Evolutionary conservation across 2,888 invertebrate genomes (phyloP).

Genomic region (Cremastinae sp.): DNA sequence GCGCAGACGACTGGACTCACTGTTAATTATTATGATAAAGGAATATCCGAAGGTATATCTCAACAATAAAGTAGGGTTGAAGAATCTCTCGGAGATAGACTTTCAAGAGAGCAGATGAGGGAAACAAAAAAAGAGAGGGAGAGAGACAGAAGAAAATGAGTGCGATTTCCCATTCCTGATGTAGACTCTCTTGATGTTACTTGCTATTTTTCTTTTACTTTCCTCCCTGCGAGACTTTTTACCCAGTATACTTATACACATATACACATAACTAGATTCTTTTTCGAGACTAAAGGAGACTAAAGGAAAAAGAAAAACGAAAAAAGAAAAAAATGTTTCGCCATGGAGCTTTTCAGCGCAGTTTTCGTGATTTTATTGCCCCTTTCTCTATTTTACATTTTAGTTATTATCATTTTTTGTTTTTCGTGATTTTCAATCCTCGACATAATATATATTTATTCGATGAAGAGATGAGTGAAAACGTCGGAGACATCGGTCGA

Average conservation of each 20-base stretch:
- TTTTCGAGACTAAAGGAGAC: conserved; percentile 8
- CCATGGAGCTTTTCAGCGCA: conserved; percentile 36
- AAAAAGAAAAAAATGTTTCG: conserved; percentile 18
- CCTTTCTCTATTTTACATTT: conserved; percentile 27
- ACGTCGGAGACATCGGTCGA: conserved; percentile 38
- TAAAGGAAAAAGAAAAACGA: background rate
- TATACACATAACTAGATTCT: background rate
- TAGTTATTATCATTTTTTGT: conserved; percentile 39
- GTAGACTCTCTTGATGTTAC: conserved; percentile 42
- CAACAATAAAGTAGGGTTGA: no score
- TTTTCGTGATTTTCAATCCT: conserved; percentile 59
- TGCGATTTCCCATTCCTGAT: conserved; percentile 36
- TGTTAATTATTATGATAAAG: conserved; percentile 47
- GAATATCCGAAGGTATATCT: background rate
- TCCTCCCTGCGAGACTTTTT: conserved; percentile 24
- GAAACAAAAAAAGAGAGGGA: background rate
- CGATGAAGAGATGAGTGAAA: conserved; percentile 48
- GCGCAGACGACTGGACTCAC: conserved; percentile 49
- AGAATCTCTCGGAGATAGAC: no score
- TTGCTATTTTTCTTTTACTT: conserved; percentile 38
- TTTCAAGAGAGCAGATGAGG: conserved; percentile 19
- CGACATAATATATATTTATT: conserved; percentile 62
- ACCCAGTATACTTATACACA: conserved; percentile 25
- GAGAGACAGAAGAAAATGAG: conserved; percentile 13
- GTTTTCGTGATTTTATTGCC: conserved; percentile 52